Base-by-base conservation (phyloP, 2,888 invertebrate species). In the Eupithecia insigniata region DNA sequence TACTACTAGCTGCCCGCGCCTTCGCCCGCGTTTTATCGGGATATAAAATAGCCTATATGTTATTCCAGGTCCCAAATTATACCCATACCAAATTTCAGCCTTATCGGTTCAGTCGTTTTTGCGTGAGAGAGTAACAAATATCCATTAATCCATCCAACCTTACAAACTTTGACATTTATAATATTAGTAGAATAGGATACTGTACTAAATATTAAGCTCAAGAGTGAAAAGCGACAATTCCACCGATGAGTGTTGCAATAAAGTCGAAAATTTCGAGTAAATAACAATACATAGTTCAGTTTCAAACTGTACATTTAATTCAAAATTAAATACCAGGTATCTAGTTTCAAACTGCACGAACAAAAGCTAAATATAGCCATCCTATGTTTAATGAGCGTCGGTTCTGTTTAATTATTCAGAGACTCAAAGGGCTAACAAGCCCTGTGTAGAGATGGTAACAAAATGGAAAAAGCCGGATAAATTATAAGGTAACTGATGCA, bases 351-450 rank as follows among this genome's bases (percentile, higher is more conserved):
- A 43, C 43, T 18, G 46, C 22, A 12, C 0, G 0, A 58, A n/a
- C 18, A 58, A 32, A 60, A 69, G 67, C 55, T 74, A 67, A 71
- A 62, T 71, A 66, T 71, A 66, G 66, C 26, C 61, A 55, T 68
- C 28, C 51, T 22, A 69, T 36, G 39, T 69, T 68, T 71, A 62
- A 74, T 69, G 43, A 67, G 66, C 67, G 58, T 36, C 74, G 58
- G 62, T 65, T 67, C 7, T 55, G 58, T 60, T 77, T 73, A 71
- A 75, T 72, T 77, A 77, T 73, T 73, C 71, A 70, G 5, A 26
- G 51, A 72, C 70, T 73, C 65, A 75, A 73, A 75, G 68, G n/a
- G 77, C 66, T 75, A 77, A 77, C 77, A 65, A 70, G 77, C 66
- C 62, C 46, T 46, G 14, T 5, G 14, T 61, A 62, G 68, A 16